Evolutionary conservation across 2,888 invertebrate species (phyloP), one percentile per base, ranked within the genome.

Genomic region (Erynnis tages): DNA sequence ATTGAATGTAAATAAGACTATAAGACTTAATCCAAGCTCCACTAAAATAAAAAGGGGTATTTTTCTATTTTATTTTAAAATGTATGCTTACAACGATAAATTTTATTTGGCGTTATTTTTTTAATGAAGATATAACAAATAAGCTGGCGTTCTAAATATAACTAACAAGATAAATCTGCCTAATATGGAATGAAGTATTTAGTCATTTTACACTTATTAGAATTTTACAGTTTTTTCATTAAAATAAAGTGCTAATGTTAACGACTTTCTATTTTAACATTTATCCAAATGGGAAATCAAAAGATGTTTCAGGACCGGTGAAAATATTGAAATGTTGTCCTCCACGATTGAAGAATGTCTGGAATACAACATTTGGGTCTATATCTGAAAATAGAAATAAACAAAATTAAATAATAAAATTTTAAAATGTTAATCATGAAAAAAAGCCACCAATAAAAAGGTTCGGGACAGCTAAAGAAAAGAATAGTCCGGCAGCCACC

Each of bases 311-410:
- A 0, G 93, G 92, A 76, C 79, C 79, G 4, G 88, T 79, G 29
- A 86, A 86, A 74, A 91, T 91, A 60, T 91, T 91, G 66, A 90
- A 91, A 57, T 87, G 89, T 49, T 88, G 87, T 17, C 83, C 84
- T 13, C 89, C 86, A 35, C 90, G 89, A 69, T 92, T 92, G 90
- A 95, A 97, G 92, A 96, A 96, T 2, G 94, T 91, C 71, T 95
- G 95, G 92, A 96, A 97, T 77, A 96, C 94, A 75, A 94, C 93
- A 73, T 93, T 94, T 4, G 96, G 95, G 85, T 96, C 96, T 67
- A 96, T 92, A 76, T 95, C 94, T 90, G 91, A 63, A 93, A 91
- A 45, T 21, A 4, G 21, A 5, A 21, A 5, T 5, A 21, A 21
- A 21, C 21, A 21, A 21, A 5, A 21, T 21, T 4, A 21, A 21